Base-by-base conservation (phyloP, 2,797 vertebrate genomes). In the Sebastiscus albofasciatus region DNA sequence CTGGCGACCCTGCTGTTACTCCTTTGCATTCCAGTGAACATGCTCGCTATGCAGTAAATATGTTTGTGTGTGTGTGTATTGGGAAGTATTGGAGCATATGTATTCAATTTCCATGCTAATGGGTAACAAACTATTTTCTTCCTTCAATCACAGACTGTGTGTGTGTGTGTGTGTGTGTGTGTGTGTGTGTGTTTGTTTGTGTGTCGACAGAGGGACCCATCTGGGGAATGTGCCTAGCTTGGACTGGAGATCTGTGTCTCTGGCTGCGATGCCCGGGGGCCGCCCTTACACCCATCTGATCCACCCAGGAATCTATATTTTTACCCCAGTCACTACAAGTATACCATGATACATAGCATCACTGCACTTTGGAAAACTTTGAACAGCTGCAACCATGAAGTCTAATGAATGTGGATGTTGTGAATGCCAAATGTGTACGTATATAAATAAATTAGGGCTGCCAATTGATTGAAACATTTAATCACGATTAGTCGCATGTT, bases 251-350 rank as follows among this genome's bases (percentile, higher is more conserved):
- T 69, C 54, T 77, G 82, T 84, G 71, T 82, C 75, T 55, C 26
- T 85, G 42, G 79, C 67, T 74, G 85, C 1, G 20, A 31, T 67
- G 85, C 75, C 84, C 7, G 3, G 74, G 60, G 87, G 80, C 46
- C 1, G 3, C 75, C 79, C 80, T 85, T 67, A 46, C 67, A 77
- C 61, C 75, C 85, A 91, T 91, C 89, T 93, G 85, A 91, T 89
- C 86, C 88, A 70, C 56, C 59, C 67, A 79, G 24, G 68, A 58
- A 64, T 80, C 61, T 22, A 61, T 31, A 34, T 46, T 68, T 68
- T 68, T 31, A 42, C 18, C 12, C 20, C 49, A 22, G 49, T 22
- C 46, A 36, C 20, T 56, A 20, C 13, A 22, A 42, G 24, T 58
- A 56, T 65, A 46, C 52, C 77, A 49, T 54, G 29, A 69, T 20